Percentiles rank a stretch among this genome's conserved stretches.
phyloP scores from a whole-genome alignment of 2,113 vertebrate genomes.

The Hymenochirus boettgeri region DNA sequence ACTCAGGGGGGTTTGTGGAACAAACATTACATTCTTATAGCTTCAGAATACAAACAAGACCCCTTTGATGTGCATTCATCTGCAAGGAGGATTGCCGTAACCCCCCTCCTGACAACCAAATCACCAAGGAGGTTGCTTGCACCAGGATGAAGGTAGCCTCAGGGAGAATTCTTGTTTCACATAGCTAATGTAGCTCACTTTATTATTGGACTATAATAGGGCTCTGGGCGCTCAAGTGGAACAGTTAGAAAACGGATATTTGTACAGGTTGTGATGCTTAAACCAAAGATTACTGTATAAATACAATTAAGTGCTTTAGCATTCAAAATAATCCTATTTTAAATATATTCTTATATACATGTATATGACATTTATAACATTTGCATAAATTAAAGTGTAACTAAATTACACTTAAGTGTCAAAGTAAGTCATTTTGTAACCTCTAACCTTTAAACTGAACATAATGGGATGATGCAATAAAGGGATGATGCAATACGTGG shows the following conservation, averaged over 20 bases:
- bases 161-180: conserved; percentile 16
- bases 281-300: no score
- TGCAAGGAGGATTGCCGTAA: conserved; percentile 4
- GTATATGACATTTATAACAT: no score
- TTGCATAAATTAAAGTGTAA: no score
- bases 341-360: no score
- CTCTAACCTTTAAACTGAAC: no score
- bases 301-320: no score
- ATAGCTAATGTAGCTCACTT: conserved; percentile 10
- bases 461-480: no score
- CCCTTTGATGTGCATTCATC: conserved; percentile 25
- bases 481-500: no score
- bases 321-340: no score
- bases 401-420: no score
- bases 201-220: conserved; percentile 18
- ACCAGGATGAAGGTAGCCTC: conserved; percentile 13
- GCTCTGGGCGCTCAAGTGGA: neutral
- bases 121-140: conserved; percentile 9
- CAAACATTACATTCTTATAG: conserved; percentile 19
- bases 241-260: neutral
- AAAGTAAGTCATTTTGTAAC: no score
- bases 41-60: conserved; percentile 22
- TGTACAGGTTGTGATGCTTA: neutral
- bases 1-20: conserved; percentile 14
- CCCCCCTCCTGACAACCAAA: neutral